Evolutionary conservation across 2,888 invertebrate species (phyloP).

Genomic region (Drosophila mimica): DNA sequence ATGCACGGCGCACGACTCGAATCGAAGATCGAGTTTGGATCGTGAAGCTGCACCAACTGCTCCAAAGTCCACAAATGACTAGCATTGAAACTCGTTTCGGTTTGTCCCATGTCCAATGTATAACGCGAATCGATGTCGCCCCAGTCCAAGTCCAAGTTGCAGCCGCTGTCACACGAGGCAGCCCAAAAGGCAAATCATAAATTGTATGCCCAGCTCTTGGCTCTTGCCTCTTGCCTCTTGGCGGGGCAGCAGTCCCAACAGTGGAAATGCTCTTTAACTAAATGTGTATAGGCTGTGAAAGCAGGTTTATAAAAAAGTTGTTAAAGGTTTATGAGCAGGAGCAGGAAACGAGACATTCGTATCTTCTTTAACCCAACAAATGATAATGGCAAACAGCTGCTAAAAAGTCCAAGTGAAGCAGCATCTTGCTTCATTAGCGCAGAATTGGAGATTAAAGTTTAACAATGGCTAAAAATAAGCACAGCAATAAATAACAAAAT

Average conservation of each 20-base stretch:
- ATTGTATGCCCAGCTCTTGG: slow-evolving; percentile 65
- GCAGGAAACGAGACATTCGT: slow-evolving; percentile 35
- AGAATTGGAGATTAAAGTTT: slow-evolving; percentile 38
- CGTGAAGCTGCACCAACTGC: slow-evolving; percentile 32
- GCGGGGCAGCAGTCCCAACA: slow-evolving; percentile 34
- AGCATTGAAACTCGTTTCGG: slow-evolving; percentile 64
- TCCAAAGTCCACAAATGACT: slow-evolving; percentile 72
- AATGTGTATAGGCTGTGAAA: slow-evolving; percentile 34
- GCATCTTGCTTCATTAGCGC: slow-evolving; percentile 46
- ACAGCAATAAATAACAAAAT: slow-evolving; percentile 11
- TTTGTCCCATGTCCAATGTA: slow-evolving; percentile 57
- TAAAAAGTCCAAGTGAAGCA: slow-evolving; percentile 36
- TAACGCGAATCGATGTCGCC: slow-evolving; percentile 65
- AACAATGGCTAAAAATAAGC: slow-evolving; percentile 37
- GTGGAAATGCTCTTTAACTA: slow-evolving; percentile 22
- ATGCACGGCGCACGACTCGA: slow-evolving; percentile 42
- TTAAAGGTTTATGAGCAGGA: slow-evolving; percentile 60
- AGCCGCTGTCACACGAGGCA: slow-evolving; percentile 56
- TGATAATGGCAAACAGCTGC: slow-evolving; percentile 61
- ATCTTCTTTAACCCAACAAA: slow-evolving; percentile 31
- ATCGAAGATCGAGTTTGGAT: slow-evolving; percentile 51
- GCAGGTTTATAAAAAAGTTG: slow-evolving; percentile 63
- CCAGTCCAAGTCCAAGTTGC: slow-evolving; percentile 41
- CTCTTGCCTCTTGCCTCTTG: slow-evolving; percentile 44
- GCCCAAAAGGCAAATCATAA: slow-evolving; percentile 77